Base-by-base conservation (phyloP, 2,888 invertebrate genomes). In the Dicyrtoma fusca region DNA sequence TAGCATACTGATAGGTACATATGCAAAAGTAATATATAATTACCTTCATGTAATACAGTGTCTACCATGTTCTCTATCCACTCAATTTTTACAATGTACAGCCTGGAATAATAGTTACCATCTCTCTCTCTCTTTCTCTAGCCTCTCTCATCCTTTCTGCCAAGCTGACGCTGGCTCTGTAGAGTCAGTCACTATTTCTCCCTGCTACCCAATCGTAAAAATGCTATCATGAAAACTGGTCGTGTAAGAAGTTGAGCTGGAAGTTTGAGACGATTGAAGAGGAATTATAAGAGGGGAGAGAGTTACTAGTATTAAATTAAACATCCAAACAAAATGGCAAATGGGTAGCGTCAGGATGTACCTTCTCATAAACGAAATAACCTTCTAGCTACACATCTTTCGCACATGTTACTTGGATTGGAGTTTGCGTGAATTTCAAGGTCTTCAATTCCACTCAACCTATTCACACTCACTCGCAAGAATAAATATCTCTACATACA, bases 401-500 rank as follows among this genome's bases (percentile, higher is more conserved):
- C 66, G 53, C 44, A 63, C 53, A 53, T 66, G 34, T 66, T 42
- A 61, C 44, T 17, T 42, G 42, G 11, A 51, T 66, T 14, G 53
- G 42, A 53, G 53, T 42, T 66, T 66, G 66, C 66, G 66, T 66
- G 53, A 66, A 49, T 51, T 53, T 66, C 66, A 66, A 66, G 66
- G 66, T 66, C 66, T 66, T 53, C 53, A 49, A 53, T 66, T 66
- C 66, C 34, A 66, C 49, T n/a, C 34, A 34, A n/a, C 57, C 57
- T 57, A 25, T 57, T 57, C 23, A 57, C 57, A 57, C 57, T 57
- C 23, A 57, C 57, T 23, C 26, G 57, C 21, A 57, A 21, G 57
- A 21, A 53, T 34, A 34, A 34, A 34, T 34, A 34, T 34, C 34
- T 8, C 34, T 8, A 8, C 8, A 34, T 8, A 34, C 34, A 34